Evolutionary conservation across 2,888 invertebrate genomes (phyloP), one percentile per base, ranked within the genome.

Genomic region (Crepidodera aurea): DNA sequence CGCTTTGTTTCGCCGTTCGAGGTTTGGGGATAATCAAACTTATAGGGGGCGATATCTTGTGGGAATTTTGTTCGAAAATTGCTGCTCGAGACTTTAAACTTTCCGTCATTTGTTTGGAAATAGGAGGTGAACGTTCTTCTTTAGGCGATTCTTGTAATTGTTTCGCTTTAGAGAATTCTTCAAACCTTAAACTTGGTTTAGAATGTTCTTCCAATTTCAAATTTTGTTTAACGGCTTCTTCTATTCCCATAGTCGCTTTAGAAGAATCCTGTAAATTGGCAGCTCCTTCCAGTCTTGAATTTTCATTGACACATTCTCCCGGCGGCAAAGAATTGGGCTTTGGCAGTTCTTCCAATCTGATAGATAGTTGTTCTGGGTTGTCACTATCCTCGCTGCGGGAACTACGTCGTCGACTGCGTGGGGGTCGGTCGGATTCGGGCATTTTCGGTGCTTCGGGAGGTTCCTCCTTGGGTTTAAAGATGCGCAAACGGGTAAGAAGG

Each of bases 401-500:
- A 61, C 67, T 70, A 53, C 71, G 69, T 55, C 72, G 62, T 18
- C 73, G 65, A 37, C 48, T 58, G 6, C 73, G 62, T 3, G 68
- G 67, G 1, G 60, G 62, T 12, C 55, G 51, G 8, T 68, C 67
- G 3, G 13, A 6, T 7, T 65, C 68, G 1, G 27, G 13, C 1
- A 48, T 29, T 42, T 60, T 58, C 2, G 65, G 19, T 10, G 16
- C 15, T 12, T 63, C 62, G 3, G 62, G 56, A 16, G 37, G 44
- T 15, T 75, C 75, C 8, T 75, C 76, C 53, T 73, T 72, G 32
- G 64, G 66, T 44, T 76, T 76, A 68, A 69, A 76, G 13, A 84
- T 82, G 71, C 85, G 85, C 57, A 81, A 69, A n/a, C 79, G 69
- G 7, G 76, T 76, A 44, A 80, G 82, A 42, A 87, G 82, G 27